These are phyloP conservation scores for Drosophila rhopaloa DNA, from an alignment of 1,140 invertebrate genomes.

Conservation along the genomic window DNA sequence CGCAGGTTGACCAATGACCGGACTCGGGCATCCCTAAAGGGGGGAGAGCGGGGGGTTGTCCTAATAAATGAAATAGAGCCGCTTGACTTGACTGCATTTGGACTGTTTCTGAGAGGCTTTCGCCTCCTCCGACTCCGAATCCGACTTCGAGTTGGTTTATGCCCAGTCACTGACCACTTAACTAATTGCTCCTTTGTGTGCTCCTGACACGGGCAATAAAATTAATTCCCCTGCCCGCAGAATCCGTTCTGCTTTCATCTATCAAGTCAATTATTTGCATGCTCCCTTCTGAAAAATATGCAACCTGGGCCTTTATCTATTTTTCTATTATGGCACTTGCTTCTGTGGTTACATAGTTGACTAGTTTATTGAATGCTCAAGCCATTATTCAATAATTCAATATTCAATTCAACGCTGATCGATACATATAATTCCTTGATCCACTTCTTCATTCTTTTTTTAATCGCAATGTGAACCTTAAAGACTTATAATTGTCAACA, in stretches of 20 bases:
- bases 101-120: slow-evolving; percentile 68
- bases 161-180: slow-evolving; percentile 74
- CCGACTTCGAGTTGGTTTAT: slow-evolving; percentile 59
- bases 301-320: slow-evolving; percentile 4
- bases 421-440: no score
- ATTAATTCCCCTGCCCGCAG: slow-evolving; percentile 50
- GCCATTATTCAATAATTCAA: no score
- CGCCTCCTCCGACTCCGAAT: neutral
- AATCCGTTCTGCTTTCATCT: slow-evolving; percentile 19
- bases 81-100: slow-evolving; percentile 60
- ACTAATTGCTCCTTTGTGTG: slow-evolving; percentile 79
- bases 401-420: no score
- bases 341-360: no score
- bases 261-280: slow-evolving; percentile 51
- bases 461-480: no score
- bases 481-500: no score
- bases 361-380: no score
- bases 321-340: no score
- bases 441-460: no score
- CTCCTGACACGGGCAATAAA: slow-evolving; percentile 74
- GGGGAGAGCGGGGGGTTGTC: slow-evolving; percentile 6
- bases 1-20: slow-evolving; percentile 64
- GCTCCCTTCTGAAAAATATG: slow-evolving; percentile 20
- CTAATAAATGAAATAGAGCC: slow-evolving; percentile 78
- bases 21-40: slow-evolving; percentile 6